A percentile compares a stretch with the other conserved stretches of the same genome.
phyloP scores from a whole-genome alignment of 2,113 vertebrate species.

The Agelaius phoeniceus region DNA sequence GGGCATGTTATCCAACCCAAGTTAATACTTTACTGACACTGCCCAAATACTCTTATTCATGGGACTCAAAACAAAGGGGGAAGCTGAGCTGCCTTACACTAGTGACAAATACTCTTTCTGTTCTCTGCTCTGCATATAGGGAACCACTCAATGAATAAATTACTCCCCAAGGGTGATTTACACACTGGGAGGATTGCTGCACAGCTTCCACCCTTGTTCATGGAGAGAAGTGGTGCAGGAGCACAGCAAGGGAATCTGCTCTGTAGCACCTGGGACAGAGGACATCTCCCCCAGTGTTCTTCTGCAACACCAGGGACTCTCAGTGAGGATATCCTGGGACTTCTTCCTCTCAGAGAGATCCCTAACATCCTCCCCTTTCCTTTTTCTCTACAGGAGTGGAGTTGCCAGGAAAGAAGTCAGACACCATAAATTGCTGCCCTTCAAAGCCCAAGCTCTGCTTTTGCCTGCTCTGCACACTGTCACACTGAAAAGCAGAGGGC shows the following conservation, averaged over 20 bases:
- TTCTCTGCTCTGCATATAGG: neutral
- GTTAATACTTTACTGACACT: neutral
- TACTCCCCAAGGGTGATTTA: neutral
- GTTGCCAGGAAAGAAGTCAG: neutral
- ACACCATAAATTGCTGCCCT: slow-evolving; percentile 2
- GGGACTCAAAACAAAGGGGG: neutral
- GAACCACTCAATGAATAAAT: neutral
- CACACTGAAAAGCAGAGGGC: neutral
- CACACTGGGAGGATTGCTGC: neutral
- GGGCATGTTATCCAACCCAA: neutral
- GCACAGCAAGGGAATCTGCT: neutral
- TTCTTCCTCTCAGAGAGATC: neutral
- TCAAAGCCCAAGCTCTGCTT: slow-evolving; percentile 33
- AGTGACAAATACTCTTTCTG: neutral
- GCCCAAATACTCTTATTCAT: neutral
- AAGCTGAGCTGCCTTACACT: neutral
- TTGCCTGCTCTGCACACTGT: neutral
- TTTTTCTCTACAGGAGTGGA: neutral
- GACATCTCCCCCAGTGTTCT: neutral
- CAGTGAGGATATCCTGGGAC: neutral
- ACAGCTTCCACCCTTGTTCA: neutral
- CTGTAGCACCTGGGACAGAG: neutral
- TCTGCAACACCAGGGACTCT: neutral
- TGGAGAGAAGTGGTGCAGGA: neutral
- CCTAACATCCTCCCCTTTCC: neutral